Evolutionary conservation across 1,140 invertebrate species (phyloP).

Genomic region (Ganaspis sp.): DNA sequence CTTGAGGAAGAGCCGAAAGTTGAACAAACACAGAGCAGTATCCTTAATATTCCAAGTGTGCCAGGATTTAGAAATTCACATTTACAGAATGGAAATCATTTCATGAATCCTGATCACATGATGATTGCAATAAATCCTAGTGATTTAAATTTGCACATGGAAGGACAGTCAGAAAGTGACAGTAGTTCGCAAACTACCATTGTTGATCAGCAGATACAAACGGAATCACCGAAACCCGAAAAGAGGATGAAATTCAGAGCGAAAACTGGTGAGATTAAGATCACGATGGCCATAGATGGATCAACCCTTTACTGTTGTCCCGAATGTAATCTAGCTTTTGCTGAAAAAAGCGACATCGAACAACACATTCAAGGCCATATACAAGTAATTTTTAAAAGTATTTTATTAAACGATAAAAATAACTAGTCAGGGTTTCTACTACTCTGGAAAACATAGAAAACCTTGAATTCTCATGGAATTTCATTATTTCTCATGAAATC

Average conservation of each 20-base stretch:
- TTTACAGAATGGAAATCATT: slow-evolving; percentile 66
- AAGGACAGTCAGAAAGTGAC: slow-evolving; percentile 62
- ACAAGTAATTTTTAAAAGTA: slow-evolving; percentile 63
- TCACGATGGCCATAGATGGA: slow-evolving; percentile 71
- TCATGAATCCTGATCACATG: slow-evolving; percentile 64
- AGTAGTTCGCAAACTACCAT: slow-evolving; percentile 57
- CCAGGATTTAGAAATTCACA: slow-evolving; percentile 67
- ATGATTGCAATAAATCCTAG: slow-evolving; percentile 65
- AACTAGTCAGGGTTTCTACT: no score
- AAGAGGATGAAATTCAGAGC: slow-evolving; percentile 74
- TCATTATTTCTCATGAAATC: no score
- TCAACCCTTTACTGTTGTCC: slow-evolving; percentile 74
- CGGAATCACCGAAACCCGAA: slow-evolving; percentile 68
- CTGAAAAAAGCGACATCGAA: slow-evolving; percentile 70
- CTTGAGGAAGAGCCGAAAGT: slow-evolving; percentile 62
- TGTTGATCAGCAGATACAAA: slow-evolving; percentile 68
- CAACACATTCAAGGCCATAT: slow-evolving; percentile 74
- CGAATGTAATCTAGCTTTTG: slow-evolving; percentile 73
- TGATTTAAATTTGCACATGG: slow-evolving; percentile 69
- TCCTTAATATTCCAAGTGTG: slow-evolving; percentile 73
- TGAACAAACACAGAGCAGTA: slow-evolving; percentile 70
- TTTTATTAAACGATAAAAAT: no score
- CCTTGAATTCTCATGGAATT: no score
- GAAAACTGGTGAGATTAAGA: slow-evolving; percentile 74
- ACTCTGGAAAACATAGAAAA: no score